phyloP scores from a whole-genome alignment of 2,113 vertebrate species.

The Mus pahari region DNA sequence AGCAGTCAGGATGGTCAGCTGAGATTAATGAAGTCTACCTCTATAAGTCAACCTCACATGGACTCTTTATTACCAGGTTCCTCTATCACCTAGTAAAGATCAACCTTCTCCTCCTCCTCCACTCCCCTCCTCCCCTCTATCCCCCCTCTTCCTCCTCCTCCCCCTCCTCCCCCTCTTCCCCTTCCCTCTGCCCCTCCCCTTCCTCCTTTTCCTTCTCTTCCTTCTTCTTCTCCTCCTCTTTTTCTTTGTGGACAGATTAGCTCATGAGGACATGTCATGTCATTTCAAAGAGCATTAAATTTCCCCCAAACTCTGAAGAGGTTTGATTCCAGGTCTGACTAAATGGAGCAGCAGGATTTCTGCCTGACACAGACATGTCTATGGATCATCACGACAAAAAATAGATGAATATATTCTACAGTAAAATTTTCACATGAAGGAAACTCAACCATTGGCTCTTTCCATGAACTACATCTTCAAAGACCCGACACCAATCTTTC shows the following conservation, averaged over 20 bases:
- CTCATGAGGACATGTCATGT: constrained; percentile 67
- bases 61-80: constrained; percentile 55
- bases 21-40: constrained; percentile 67
- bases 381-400: background rate
- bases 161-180: too few relatives aligned
- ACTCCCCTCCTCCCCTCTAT: too few relatives aligned
- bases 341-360: constrained; percentile 3
- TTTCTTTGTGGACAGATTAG: constrained; percentile 60
- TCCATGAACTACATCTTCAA: constrained; percentile 66
- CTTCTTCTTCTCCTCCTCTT: background rate
- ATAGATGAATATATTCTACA: background rate
- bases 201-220: too few relatives aligned
- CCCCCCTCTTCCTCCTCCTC: too few relatives aligned
- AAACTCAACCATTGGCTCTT: constrained; percentile 42
- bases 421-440: constrained; percentile 26
- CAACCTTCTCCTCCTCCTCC: background rate
- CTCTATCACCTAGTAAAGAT: constrained; percentile 68
- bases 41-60: constrained; percentile 66
- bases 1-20: constrained; percentile 63
- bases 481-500: constrained; percentile 38
- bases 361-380: background rate
- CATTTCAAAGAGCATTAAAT: constrained; percentile 46
- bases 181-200: fast-evolving
- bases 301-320: constrained; percentile 46
- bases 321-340: constrained; percentile 62